These are phyloP conservation scores for Lycaena phlaeas DNA, from an alignment of 2,888 invertebrate genomes.

Conservation along the genomic window DNA sequence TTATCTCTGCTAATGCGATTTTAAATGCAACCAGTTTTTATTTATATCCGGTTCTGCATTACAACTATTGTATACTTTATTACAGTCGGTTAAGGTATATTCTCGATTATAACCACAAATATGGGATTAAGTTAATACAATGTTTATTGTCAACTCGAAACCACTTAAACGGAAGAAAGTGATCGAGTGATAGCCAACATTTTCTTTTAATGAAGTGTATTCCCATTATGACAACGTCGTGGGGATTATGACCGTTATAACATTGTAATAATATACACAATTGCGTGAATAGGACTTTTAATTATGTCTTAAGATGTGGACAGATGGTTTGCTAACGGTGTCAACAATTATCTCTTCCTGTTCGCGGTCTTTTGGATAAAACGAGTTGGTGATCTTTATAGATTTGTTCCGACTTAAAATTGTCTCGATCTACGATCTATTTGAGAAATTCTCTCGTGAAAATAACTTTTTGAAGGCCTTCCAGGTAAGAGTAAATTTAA, in stretches of 20 bases:
- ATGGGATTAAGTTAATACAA: constrained; percentile 30
- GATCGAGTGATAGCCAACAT: constrained; percentile 22
- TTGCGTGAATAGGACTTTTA: constrained; percentile 16
- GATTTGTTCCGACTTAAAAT: neutral
- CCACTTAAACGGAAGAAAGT: constrained; percentile 36
- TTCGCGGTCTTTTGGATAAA: neutral
- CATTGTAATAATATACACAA: constrained; percentile 10
- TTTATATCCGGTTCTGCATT: constrained; percentile 33
- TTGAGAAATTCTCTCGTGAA: neutral
- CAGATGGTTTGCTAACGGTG: constrained; percentile 23
- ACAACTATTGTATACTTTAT: constrained; percentile 15
- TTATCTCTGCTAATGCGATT: constrained; percentile 48
- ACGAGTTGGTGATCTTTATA: neutral
- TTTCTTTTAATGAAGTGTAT: constrained; percentile 24
- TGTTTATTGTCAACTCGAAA: constrained; percentile 37
- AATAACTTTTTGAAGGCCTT: neutral
- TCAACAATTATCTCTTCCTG: neutral
- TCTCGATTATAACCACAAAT: constrained; percentile 14
- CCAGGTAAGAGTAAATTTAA: too few species aligned
- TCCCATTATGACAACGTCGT: constrained; percentile 10
- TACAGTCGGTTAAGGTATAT: constrained; percentile 5
- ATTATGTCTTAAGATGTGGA: constrained; percentile 11
- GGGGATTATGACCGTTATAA: constrained; percentile 16
- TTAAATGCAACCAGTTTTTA: constrained; percentile 39
- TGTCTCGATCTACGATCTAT: neutral